Evolutionary conservation across 2,888 invertebrate genomes (phyloP).

Genomic region (Conistra vaccinii): DNA sequence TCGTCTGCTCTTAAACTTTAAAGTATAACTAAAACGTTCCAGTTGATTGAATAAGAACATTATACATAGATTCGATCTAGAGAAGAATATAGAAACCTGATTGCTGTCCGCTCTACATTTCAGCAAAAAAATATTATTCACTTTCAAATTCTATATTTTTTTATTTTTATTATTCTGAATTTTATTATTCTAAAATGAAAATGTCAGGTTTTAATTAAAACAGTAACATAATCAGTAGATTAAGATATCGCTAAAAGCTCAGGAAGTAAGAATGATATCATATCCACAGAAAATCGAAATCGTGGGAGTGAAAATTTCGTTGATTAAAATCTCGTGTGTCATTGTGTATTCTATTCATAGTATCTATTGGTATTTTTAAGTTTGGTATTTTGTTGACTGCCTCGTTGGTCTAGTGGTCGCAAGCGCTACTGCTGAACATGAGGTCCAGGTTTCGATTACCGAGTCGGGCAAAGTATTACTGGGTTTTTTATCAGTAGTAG

Average conservation of each 20-base stretch:
- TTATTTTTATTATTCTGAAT: not conserved
- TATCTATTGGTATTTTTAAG: not conserved
- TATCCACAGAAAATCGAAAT: slow-evolving; percentile 61
- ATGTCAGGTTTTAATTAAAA: slow-evolving; percentile 43
- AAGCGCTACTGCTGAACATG: not conserved
- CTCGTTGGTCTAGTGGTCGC: not conserved
- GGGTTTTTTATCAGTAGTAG: not conserved
- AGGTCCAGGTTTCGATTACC: not conserved
- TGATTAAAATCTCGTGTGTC: slow-evolving; percentile 46
- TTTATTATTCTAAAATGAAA: not conserved
- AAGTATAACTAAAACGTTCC: not conserved
- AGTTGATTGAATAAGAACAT: not conserved
- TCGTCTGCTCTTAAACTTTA: not conserved
- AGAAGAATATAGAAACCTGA: not conserved
- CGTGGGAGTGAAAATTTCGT: slow-evolving; percentile 61
- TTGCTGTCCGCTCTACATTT: not conserved
- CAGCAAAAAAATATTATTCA: not conserved
- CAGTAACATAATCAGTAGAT: slow-evolving; percentile 19
- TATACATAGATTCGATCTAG: slow-evolving; percentile 1
- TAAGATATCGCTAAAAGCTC: slow-evolving; percentile 48
- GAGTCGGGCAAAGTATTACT: not conserved
- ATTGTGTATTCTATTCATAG: slow-evolving; percentile 15
- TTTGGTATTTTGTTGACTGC: not conserved
- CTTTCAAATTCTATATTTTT: not conserved
- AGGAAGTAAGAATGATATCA: slow-evolving; percentile 61